Evolutionary conservation across 1,140 invertebrate genomes (phyloP).

Genomic region (Pentalonia nigronervosa): DNA sequence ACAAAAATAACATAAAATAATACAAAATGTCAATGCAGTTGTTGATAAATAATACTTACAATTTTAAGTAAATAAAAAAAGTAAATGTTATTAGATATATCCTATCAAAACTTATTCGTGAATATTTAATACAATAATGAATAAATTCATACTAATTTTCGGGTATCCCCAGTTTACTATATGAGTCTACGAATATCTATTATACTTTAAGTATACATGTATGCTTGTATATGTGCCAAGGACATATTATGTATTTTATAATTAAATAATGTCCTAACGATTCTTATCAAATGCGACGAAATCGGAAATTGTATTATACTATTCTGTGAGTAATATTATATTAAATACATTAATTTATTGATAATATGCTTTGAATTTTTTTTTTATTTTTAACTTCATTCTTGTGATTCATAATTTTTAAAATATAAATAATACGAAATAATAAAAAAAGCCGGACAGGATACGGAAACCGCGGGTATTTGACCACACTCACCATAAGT

Average conservation of each 20-base stretch:
- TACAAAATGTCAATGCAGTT: not conserved
- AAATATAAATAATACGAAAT: not conserved
- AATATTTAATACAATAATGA: not conserved
- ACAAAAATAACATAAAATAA: too few species aligned
- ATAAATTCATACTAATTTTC: not conserved
- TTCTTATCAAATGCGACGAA: not conserved
- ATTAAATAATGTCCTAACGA: not conserved
- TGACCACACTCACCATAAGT: too few species aligned
- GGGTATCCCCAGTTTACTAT: not conserved
- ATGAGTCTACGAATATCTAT: not conserved
- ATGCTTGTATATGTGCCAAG: not conserved
- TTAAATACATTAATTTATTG: not conserved
- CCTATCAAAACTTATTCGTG: not conserved
- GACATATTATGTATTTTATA: not conserved
- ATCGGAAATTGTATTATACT: not conserved
- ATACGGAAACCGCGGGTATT: not conserved
- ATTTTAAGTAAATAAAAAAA: not conserved
- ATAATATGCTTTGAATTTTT: not conserved
- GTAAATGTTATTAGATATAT: not conserved
- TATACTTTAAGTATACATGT: not conserved
- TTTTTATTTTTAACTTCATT: not conserved
- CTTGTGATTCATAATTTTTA: not conserved
- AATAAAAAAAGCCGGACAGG: not conserved
- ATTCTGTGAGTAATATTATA: not conserved
- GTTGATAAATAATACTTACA: not conserved